Percentiles rank a stretch among this genome's conserved stretches.
phyloP scores from a whole-genome alignment of 37 sponge, comb jelly and placozoan species.

The Ephydatia muelleri region DNA sequence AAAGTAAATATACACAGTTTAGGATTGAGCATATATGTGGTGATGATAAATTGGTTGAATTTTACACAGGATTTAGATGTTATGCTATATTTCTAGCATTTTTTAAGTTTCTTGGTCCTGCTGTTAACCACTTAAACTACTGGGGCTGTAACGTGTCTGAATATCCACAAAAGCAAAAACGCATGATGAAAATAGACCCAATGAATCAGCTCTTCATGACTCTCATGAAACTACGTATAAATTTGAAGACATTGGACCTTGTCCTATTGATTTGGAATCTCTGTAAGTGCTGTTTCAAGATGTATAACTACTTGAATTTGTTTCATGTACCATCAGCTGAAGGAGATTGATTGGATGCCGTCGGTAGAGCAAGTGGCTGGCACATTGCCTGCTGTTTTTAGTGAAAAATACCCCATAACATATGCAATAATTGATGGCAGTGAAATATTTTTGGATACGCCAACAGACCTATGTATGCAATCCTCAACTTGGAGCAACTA shows the following conservation, averaged over 20 bases:
- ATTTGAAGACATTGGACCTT: slow-evolving; percentile 21
- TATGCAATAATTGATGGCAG: slow-evolving; percentile 71
- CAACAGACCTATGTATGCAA: slow-evolving; percentile 53
- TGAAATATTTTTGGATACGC: slow-evolving; percentile 47
- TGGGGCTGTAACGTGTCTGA: slow-evolving; percentile 20
- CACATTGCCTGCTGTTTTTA: slow-evolving; percentile 33
- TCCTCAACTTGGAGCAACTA: slow-evolving; percentile 51
- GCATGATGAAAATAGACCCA: slow-evolving; percentile 34
- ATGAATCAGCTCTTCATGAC: slow-evolving; percentile 35
- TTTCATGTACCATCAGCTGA: slow-evolving; percentile 44
- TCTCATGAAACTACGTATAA: slow-evolving; percentile 29
- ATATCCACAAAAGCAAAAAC: neutral
- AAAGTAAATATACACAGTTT: slow-evolving; percentile 4
- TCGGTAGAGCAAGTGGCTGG: slow-evolving; percentile 34
- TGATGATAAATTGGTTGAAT: slow-evolving; percentile 22
- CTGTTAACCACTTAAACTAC: slow-evolving; percentile 40
- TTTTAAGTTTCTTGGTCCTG: slow-evolving; percentile 56
- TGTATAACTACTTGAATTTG: slow-evolving; percentile 44
- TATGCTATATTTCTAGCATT: slow-evolving; percentile 46
- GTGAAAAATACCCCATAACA: slow-evolving; percentile 34
- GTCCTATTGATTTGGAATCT: slow-evolving; percentile 36
- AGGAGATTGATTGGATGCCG: slow-evolving; percentile 38
- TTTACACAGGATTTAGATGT: slow-evolving; percentile 44
- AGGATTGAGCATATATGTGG: slow-evolving; percentile 17
- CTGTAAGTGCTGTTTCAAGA: slow-evolving; percentile 19